Conservation (phyloP, 2,797 vertebrate genomes). For the Galaxias olidus region DNA sequence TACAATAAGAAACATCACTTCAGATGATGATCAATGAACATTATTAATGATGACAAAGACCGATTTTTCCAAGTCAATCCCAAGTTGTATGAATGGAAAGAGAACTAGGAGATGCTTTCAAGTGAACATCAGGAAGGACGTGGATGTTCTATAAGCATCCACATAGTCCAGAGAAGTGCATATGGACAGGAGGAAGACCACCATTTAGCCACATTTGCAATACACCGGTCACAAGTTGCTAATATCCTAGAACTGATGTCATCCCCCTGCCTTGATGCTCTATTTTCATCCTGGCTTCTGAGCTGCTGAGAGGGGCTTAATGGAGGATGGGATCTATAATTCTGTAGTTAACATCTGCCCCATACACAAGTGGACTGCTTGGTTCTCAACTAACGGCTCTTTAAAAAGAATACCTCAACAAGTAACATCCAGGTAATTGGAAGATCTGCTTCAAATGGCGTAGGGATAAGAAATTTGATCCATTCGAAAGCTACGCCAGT, state of each 20-base stretch:
- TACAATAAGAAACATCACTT: no score
- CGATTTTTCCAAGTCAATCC: no score
- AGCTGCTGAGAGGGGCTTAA: conserved; percentile 76
- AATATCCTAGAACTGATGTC: conserved; percentile 62
- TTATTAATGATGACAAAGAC: no score
- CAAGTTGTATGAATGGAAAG: no score
- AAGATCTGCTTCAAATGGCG: not conserved
- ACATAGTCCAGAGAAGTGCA: conserved; percentile 41
- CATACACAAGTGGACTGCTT: conserved; percentile 48
- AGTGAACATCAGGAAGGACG: conserved; percentile 21
- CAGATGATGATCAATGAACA: no score
- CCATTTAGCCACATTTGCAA: conserved; percentile 67
- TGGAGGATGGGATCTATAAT: conserved; percentile 66
- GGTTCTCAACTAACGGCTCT: conserved; percentile 35
- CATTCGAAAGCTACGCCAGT: not conserved
- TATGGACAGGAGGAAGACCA: conserved; percentile 57
- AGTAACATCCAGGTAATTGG: not conserved
- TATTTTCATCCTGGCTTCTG: conserved; percentile 71
- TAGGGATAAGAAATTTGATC: conserved; percentile 11
- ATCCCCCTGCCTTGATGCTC: conserved; percentile 61
- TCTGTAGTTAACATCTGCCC: conserved; percentile 74
- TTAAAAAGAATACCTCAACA: conserved; percentile 28
- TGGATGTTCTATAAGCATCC: no score
- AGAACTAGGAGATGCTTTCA: conserved; percentile 33
- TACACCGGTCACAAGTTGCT: conserved; percentile 51